A percentile compares a stretch with the other conserved stretches of the same genome.
Evolutionary conservation across 2,113 vertebrate species (phyloP).

Genomic region (Delphinus delphis): DNA sequence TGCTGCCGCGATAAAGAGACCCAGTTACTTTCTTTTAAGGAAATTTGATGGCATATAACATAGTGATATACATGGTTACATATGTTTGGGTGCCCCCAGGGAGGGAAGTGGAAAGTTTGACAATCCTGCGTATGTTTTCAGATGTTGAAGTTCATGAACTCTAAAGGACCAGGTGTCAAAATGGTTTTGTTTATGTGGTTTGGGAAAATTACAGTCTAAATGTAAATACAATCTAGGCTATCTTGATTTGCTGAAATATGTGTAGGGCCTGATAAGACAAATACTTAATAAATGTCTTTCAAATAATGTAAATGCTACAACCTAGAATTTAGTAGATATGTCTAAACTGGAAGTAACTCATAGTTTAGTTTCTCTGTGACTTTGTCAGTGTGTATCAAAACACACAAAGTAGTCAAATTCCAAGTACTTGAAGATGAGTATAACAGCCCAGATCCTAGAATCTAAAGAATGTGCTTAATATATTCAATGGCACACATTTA

Average conservation of each 20-base stretch:
- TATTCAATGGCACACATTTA: background rate
- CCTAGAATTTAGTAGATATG: background rate
- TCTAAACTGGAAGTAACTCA: background rate
- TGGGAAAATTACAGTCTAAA: slow-evolving; percentile 33
- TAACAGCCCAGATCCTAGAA: background rate
- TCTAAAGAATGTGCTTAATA: slow-evolving; percentile 38
- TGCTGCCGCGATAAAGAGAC: slow-evolving; percentile 30
- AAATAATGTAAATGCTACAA: background rate
- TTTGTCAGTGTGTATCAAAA: background rate
- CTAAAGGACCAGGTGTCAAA: slow-evolving; percentile 67
- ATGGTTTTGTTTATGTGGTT: slow-evolving; percentile 57
- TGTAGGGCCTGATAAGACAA: background rate
- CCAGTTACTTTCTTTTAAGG: slow-evolving; percentile 46
- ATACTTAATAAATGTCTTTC: slow-evolving; percentile 13
- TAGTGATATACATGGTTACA: slow-evolving; percentile 49
- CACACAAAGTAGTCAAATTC: background rate
- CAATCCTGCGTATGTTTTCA: slow-evolving; percentile 56
- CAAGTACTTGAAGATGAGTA: background rate
- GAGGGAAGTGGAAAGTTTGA: slow-evolving; percentile 60
- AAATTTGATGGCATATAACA: slow-evolving; percentile 46
- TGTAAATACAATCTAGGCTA: slow-evolving; percentile 45
- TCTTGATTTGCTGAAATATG: slow-evolving; percentile 43
- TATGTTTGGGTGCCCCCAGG: slow-evolving; percentile 49
- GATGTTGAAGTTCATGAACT: slow-evolving; percentile 75
- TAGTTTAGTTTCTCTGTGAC: background rate